Base-by-base conservation (phyloP, 1,140 invertebrate species). In the Calliopsis andreniformis region DNA sequence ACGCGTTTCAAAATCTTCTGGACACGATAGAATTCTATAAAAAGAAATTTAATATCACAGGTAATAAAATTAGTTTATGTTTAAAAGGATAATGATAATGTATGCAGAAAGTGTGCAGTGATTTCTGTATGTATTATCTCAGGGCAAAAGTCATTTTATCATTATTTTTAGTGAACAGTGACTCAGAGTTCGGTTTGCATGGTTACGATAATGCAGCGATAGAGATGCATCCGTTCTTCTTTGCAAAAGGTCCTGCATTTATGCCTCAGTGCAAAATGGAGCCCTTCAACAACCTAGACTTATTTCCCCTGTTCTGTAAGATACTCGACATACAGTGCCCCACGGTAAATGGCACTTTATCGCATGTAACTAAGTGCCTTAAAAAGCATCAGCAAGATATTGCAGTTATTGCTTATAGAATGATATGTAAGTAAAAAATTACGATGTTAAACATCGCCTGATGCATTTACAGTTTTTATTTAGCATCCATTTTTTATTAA, bases 201-300 rank as follows among this genome's bases (percentile, higher is more conserved):
- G 95, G 95, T 2, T 96, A 95, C 81, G 93, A 94, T 76, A 95
- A 95, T 78, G 87, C 87, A 18, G 84, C 90, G 2, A 64, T 78
- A 42, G 89, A 91, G 18, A 96, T 96, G 95, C 93, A 94, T 85
- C 94, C 95, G 32, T 94, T 95, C 76, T 96, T 96, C 81, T 92
- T 96, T 68, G 95, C 95, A 0, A 89, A 92, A 66, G 95, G 96
- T 8, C 95, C 95, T 53, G 90, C 92, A 35, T 94, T 96, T 87
- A 91, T 92, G 79, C 79, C 89, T 58, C 87, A 92, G 32, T 92
- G 92, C 69, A 92, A 91, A 83, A 81, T 93, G 3, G 84, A 92
- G 2, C 93, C 93, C 3, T 95, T 96, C 82, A 87, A 94, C 42
- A 95, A 92, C 78, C 92, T 95, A 2, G 95, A 96, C 86, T 86